These are phyloP conservation scores for Fulmarus glacialis DNA, from an alignment of 2,113 vertebrate species.

Conservation along the genomic window DNA sequence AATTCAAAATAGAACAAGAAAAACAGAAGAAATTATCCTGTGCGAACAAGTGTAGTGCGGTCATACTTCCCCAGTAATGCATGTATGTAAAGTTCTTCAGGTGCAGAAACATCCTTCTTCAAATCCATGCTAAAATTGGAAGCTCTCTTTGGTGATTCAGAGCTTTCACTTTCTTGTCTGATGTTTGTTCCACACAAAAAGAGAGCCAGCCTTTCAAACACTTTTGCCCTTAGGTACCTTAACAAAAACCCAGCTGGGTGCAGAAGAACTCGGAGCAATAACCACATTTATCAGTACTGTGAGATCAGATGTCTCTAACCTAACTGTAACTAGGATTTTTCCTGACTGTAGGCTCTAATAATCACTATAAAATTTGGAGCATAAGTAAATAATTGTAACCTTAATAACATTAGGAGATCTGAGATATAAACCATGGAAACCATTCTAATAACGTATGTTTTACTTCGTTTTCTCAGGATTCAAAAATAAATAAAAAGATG, in stretches of 20 bases:
- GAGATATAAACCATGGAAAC: not conserved
- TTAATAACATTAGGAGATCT: not conserved
- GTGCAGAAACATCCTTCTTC: not conserved
- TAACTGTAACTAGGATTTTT: not conserved
- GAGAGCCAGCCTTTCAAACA: not conserved
- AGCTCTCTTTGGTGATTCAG: not conserved
- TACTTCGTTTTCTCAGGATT: not conserved
- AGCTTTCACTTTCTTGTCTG: not conserved
- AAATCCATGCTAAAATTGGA: not conserved
- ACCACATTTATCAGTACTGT: not conserved
- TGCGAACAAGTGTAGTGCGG: not conserved
- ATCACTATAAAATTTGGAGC: not conserved
- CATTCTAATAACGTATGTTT: not conserved
- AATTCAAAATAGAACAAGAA: not conserved
- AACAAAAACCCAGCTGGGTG: not conserved
- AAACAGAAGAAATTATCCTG: not conserved
- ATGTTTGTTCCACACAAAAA: not conserved
- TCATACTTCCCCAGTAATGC: not conserved
- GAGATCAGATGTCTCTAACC: not conserved
- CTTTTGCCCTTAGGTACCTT: not conserved
- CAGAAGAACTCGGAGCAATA: not conserved
- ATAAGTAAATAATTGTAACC: not conserved
- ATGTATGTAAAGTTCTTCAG: not conserved
- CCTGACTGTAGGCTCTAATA: not conserved
- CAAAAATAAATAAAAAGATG: slow-evolving; percentile 17